Evolutionary conservation across 2,797 vertebrate species (phyloP), one percentile per base, ranked within the genome.

Genomic region (Rhinatrema bivittatum): DNA sequence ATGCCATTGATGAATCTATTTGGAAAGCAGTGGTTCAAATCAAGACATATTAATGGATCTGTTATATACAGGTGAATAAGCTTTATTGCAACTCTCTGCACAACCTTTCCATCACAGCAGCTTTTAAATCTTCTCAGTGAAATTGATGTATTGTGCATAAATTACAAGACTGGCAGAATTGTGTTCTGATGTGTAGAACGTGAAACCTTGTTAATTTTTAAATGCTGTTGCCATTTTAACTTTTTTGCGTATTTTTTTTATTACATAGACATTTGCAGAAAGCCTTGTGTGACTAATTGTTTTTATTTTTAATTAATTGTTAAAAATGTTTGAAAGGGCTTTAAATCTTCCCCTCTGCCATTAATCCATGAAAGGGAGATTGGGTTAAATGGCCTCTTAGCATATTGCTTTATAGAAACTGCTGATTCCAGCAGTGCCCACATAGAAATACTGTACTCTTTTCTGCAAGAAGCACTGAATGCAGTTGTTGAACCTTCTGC

Each of bases 351-450:
- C 58, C 50, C 46, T 71, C 46, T 61, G 27, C 62, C 70, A 70
- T 78, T 78, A 79, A 74, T 82, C 69, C 67, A 39, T n/a, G 26
- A 61, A 70, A 56, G 66, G 59, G 38, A 39, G 64, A 60, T 44
- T 42, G 32, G 36, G 46, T 72, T 70, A 69, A 78, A 75, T 76
- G 65, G 66, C 62, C 70, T 78, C 56, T 75, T 71, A 75, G 63
- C 56, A 68, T 73, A 80, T 81, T 81, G 69, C 73, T 74, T 70
- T 70, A 65, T 64, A 72, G 81, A 38, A 80, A 76, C 50, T 73
- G 74, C 78, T 82, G 79, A 83, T 74, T 74, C 66, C 47, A 70
- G 75, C 69, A 74, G 57, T 55, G 58, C 56, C 11, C 4, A 67
- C 62, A 66, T 57, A 62, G 58, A 62, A 74, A 79, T 64, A 71